Evolutionary conservation across 2,888 invertebrate species (phyloP).

Genomic region (Andrena trimmerana): DNA sequence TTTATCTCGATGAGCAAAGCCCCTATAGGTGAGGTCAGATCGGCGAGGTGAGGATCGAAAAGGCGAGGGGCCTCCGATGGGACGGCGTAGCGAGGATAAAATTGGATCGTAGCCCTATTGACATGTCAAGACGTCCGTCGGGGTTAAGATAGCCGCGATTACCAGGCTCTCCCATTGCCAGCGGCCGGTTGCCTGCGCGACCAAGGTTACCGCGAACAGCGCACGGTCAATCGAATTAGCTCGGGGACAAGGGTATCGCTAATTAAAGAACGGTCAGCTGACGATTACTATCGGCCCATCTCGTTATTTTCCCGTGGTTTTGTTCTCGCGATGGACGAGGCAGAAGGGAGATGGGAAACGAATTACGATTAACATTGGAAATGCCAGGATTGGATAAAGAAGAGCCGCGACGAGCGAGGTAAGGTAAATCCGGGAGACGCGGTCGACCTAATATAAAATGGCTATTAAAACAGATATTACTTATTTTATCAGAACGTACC

Average conservation of each 20-base stretch:
- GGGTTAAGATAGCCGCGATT: conserved; percentile 66
- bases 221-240: conserved; percentile 66
- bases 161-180: conserved; percentile 28
- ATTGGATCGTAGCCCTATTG: conserved; percentile 72
- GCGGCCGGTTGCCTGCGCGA: conserved; percentile 24
- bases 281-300: conserved; percentile 45
- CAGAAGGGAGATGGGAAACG: not conserved
- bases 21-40: conserved; percentile 54
- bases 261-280: conserved; percentile 61
- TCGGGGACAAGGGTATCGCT: conserved; percentile 56
- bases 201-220: conserved; percentile 59
- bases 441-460: no score
- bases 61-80: conserved; percentile 36
- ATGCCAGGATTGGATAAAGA: not conserved
- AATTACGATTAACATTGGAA: not conserved
- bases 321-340: not conserved
- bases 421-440: no score
- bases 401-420: no score
- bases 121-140: conserved; percentile 72
- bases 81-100: conserved; percentile 54
- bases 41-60: conserved; percentile 39
- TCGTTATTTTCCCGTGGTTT: not conserved
- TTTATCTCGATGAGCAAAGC: conserved; percentile 66
- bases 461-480: no score
- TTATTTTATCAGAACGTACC: no score